A percentile compares a stretch with the other conserved stretches of the same genome.
Evolutionary conservation across 1,140 invertebrate species (phyloP).

Genomic region (Akabosia matsudoensis): DNA sequence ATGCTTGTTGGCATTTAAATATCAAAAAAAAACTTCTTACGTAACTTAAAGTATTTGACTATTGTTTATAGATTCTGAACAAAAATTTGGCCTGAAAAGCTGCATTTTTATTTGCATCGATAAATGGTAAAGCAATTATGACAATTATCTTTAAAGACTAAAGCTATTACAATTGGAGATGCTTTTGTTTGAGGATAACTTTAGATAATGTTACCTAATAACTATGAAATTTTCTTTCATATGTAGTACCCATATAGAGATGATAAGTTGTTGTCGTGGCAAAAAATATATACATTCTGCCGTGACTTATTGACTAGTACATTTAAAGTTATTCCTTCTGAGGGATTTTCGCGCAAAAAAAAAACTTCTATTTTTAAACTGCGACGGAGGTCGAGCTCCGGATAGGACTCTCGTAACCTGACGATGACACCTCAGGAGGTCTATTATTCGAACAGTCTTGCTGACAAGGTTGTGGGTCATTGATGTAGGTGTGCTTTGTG

Average conservation of each 20-base stretch:
- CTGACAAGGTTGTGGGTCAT: slow-evolving; percentile 22
- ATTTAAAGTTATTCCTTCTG: not conserved
- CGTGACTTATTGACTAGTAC: not conserved
- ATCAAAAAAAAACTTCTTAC: too few relatives aligned
- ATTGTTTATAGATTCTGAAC: too few relatives aligned
- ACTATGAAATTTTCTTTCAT: too few relatives aligned
- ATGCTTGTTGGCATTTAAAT: not conserved
- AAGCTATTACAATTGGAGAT: too few relatives aligned
- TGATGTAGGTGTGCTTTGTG: slow-evolving; percentile 32
- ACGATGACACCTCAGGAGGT: not conserved
- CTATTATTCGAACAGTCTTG: slow-evolving; percentile 10
- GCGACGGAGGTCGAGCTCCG: slow-evolving; percentile 20
- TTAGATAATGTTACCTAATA: too few relatives aligned
- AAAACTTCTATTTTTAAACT: slow-evolving; percentile 9
- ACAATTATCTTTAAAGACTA: too few relatives aligned
- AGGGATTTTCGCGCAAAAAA: too few relatives aligned
- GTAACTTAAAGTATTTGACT: too few relatives aligned
- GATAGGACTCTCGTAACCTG: slow-evolving; percentile 40
- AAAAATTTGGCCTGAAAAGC: too few relatives aligned
- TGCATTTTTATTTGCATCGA: too few relatives aligned
- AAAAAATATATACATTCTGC: too few relatives aligned
- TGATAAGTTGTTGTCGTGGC: not conserved
- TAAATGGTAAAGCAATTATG: too few relatives aligned
- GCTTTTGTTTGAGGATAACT: not conserved
- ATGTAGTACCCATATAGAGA: not conserved